Percentiles rank a stretch among this genome's conserved stretches.
Conservation (phyloP, 2,888 invertebrate genomes). For the Phengaris alcon region DNA sequence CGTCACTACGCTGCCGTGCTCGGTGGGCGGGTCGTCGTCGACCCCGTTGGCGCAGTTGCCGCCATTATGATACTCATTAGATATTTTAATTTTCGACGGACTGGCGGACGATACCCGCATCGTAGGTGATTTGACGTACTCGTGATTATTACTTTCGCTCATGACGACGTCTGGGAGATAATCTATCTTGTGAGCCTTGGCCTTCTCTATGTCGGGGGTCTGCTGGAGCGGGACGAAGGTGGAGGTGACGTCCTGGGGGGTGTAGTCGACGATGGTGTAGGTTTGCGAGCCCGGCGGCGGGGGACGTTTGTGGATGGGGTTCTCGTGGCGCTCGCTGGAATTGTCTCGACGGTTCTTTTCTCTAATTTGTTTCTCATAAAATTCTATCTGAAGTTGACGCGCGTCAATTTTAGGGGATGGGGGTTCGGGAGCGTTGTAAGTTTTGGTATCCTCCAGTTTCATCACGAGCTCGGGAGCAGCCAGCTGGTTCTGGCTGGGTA, state of each 20-base stretch:
- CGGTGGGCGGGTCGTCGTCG: slow-evolving; percentile 69
- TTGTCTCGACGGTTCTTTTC: slow-evolving; percentile 58
- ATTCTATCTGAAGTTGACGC: slow-evolving; percentile 69
- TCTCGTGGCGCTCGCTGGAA: slow-evolving; percentile 48
- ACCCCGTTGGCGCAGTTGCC: slow-evolving; percentile 43
- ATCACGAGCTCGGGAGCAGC: slow-evolving; percentile 70
- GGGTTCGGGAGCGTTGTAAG: slow-evolving; percentile 38
- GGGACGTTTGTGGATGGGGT: slow-evolving; percentile 42
- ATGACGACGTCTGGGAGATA: slow-evolving; percentile 72
- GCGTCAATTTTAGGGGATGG: slow-evolving; percentile 58
- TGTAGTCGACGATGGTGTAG: slow-evolving; percentile 74
- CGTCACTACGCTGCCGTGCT: slow-evolving; percentile 82
- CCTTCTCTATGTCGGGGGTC: slow-evolving; percentile 74
- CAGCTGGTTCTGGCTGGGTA: slow-evolving; percentile 64
- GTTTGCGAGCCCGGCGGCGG: slow-evolving; percentile 46
- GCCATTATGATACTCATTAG: slow-evolving; percentile 49
- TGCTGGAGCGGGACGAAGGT: slow-evolving; percentile 73
- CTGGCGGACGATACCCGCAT: slow-evolving; percentile 41
- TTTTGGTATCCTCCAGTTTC: slow-evolving; percentile 44
- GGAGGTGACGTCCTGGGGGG: slow-evolving; percentile 61
- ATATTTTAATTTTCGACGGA: slow-evolving; percentile 45
- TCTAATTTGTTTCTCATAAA: slow-evolving; percentile 72
- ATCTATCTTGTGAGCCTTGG: slow-evolving; percentile 69
- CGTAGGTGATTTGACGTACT: slow-evolving; percentile 39
- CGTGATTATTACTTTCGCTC: slow-evolving; percentile 54